Evolutionary conservation across 2,797 vertebrate genomes (phyloP), one percentile per base, ranked within the genome.

Genomic region (Poliocrania exsul): DNA sequence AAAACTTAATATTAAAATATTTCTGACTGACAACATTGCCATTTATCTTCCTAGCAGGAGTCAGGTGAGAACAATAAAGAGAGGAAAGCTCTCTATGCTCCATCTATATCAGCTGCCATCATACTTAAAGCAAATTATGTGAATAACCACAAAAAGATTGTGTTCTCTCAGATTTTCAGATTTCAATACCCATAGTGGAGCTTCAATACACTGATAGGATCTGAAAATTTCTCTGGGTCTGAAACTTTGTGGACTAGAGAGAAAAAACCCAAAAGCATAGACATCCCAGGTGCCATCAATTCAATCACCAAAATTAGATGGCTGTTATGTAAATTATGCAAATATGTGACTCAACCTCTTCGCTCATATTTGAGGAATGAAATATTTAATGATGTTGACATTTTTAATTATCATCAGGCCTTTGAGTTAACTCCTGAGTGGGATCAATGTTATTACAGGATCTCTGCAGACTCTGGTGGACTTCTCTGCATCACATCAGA

Each of bases 381-480:
- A 96, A 91, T 96, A 91, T 91, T 94, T 96, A 95, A 97, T 86
- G 91, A 94, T 91, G 88, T 87, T 95, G 92, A 93, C 90, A 95
- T 95, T 94, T 96, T 94, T 86, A 91, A 94, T 96, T 94, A 95
- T 58, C 69, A 88, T 81, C 66, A 91, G 75, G 40, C 26, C 47
- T 92, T 61, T 66, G 75, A 90, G 61, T 91, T 93, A 83, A 49
- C 72, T 89, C 88, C 75, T 87, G 44, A 86, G 78, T 88, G 84
- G 21, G 19, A 91, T 78, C 50, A 87, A 7, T 65, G 46, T 91
- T 94, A 92, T 87, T 91, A 67, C 17, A 91, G 24, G 25, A 54
- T 93, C 74, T 91, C 81, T 91, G 42, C 25, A 83, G 90, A 28
- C 31, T 70, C 46, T 33, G 38, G 20, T 37, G 64, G 81, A 74